A percentile compares a stretch with the other conserved stretches of the same genome.
These are phyloP conservation scores for Elysia crispata DNA, from an alignment of 2,888 invertebrate species.

Conservation along the genomic window DNA sequence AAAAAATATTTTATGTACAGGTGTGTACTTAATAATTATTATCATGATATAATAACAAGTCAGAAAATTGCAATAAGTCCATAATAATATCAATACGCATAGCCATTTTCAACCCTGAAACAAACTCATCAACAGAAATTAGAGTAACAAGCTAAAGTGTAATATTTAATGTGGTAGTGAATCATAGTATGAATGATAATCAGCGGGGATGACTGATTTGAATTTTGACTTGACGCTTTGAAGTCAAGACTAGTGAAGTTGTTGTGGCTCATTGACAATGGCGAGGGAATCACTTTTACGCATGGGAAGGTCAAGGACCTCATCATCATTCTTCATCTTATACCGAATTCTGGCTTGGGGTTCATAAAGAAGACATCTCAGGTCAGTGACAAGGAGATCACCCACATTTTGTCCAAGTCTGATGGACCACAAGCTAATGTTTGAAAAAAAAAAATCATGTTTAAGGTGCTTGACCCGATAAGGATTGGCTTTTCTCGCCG, in stretches of 20 bases:
- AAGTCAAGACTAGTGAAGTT: constrained; percentile 1
- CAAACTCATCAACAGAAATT: no score
- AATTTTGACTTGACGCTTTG: no score
- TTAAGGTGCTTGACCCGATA: constrained; percentile 47
- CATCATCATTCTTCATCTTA: constrained; percentile 10
- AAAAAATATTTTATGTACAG: no score
- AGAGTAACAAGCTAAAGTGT: no score
- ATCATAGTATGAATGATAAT: constrained; percentile 18
- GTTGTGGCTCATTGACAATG: not conserved
- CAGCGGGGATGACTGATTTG: not conserved
- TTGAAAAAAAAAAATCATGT: constrained; percentile 47
- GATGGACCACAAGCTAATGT: constrained; percentile 39
- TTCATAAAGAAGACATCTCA: constrained; percentile 42
- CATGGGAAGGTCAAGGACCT: not conserved
- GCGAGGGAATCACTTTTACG: not conserved
- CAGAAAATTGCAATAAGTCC: no score
- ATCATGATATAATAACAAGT: no score
- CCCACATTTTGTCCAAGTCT: constrained; percentile 41
- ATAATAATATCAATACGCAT: no score
- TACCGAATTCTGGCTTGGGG: constrained; percentile 6
- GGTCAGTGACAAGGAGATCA: constrained; percentile 44
- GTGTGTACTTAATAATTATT: no score
- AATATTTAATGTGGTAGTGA: no score
- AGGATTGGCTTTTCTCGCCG: not conserved
- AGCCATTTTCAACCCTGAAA: no score